Percentiles rank a stretch among this genome's conserved stretches.
Evolutionary conservation across 2,113 vertebrate species (phyloP).

Genomic region (Terrapene triunguis): DNA sequence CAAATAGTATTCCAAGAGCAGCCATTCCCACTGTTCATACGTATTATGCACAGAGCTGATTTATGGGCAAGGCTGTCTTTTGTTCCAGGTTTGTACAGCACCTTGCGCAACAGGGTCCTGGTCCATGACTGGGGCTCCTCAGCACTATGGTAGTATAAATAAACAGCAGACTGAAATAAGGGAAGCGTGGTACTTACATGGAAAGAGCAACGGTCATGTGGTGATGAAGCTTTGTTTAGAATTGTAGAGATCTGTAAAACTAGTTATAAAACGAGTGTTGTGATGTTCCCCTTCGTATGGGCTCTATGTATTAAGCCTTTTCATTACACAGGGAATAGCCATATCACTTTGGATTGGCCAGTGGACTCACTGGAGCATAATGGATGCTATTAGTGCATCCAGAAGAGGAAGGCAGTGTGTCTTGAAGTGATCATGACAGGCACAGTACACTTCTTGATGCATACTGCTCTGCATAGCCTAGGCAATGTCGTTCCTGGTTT

Average conservation of each 20-base stretch:
- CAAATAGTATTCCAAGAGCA: neutral
- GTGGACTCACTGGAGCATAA: neutral
- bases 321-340: neutral
- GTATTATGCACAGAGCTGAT: neutral
- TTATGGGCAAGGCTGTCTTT: neutral
- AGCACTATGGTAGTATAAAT: neutral
- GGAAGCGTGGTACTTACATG: neutral
- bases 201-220: neutral
- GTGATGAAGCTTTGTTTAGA: neutral
- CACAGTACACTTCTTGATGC: neutral
- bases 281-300: neutral
- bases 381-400: neutral
- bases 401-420: neutral
- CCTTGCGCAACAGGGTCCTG: neutral
- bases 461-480: no score
- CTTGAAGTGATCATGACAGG: rapidly evolving
- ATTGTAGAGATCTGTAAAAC: neutral
- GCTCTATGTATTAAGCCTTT: neutral
- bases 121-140: neutral
- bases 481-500: rapidly evolving
- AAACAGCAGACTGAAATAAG: neutral
- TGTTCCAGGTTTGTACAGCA: neutral
- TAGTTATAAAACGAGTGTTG: neutral
- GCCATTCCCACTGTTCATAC: neutral
- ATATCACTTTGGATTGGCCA: neutral